Percentiles rank a stretch among this genome's conserved stretches.
Conservation (phyloP, 2,888 invertebrate species). For the Formica aserva region DNA sequence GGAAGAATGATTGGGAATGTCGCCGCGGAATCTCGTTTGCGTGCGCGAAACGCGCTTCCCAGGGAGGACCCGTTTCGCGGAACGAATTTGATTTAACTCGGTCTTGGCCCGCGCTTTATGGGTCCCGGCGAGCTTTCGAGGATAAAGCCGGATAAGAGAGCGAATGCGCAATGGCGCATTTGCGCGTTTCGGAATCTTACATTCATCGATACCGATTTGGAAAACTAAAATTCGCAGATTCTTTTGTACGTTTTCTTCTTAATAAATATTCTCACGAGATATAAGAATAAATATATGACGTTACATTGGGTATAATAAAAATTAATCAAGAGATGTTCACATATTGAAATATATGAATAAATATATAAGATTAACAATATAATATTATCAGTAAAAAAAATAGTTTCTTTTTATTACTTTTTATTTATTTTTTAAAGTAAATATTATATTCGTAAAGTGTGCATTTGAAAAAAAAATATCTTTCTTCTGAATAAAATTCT, state of each 20-base stretch:
- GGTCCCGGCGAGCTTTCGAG: conserved; percentile 72
- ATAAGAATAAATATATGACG: background rate
- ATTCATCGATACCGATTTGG: background rate
- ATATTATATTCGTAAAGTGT: background rate
- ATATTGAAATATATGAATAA: background rate
- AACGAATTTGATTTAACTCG: conserved; percentile 79
- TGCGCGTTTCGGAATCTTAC: background rate
- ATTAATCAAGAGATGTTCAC: background rate
- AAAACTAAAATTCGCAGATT: conserved; percentile 15
- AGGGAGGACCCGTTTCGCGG: conserved; percentile 74
- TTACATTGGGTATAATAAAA: background rate
- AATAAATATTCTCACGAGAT: background rate
- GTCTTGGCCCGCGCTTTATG: conserved; percentile 70
- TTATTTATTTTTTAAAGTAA: background rate
- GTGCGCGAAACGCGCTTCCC: conserved; percentile 76
- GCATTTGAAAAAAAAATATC: background rate
- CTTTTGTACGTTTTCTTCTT: background rate
- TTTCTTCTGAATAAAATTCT: background rate
- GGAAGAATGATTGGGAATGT: conserved; percentile 75
- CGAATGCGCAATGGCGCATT: conserved; percentile 44
- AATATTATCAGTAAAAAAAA: background rate
- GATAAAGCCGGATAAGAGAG: conserved; percentile 74
- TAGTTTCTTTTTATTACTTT: background rate
- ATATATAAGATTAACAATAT: background rate
- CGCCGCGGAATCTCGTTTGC: conserved; percentile 76